A percentile compares a stretch with the other conserved stretches of the same genome.
These are phyloP conservation scores for Mungos mungo DNA, from an alignment of 2,113 vertebrate genomes.

Conservation along the genomic window DNA sequence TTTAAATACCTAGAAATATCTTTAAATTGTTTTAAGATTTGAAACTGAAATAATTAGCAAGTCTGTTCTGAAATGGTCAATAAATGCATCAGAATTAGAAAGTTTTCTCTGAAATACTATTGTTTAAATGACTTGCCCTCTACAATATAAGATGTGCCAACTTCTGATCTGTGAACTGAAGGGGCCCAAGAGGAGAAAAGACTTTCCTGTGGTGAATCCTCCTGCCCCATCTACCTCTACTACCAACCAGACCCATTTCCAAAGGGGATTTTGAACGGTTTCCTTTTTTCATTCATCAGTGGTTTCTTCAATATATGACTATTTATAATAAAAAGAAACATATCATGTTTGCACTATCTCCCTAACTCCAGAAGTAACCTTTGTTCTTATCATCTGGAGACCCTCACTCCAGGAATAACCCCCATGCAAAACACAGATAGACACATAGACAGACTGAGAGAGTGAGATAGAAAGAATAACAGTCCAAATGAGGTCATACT, in stretches of 20 bases:
- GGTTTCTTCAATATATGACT: neutral
- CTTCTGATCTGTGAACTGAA: neutral
- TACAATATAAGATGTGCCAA: neutral
- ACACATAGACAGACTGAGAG: neutral
- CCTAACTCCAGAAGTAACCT: neutral
- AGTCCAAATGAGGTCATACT: neutral
- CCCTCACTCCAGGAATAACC: neutral
- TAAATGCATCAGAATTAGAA: neutral
- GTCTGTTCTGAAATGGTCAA: neutral
- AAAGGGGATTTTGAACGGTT: neutral
- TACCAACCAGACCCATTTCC: neutral
- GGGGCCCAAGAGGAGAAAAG: neutral
- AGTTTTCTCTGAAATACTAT: conserved; percentile 1
- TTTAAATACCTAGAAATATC: neutral
- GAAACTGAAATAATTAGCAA: conserved; percentile 44
- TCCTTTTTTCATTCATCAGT: neutral
- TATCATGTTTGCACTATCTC: neutral
- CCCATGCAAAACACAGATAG: neutral
- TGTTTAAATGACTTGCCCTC: neutral
- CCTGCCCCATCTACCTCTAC: neutral
- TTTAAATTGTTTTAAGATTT: conserved; percentile 5
- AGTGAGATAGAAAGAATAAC: neutral
- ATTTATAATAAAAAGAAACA: neutral
- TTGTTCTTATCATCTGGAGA: neutral
- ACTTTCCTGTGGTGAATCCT: neutral